phyloP scores from a whole-genome alignment of 2,888 invertebrate genomes.

The Heliconius ethilla region DNA sequence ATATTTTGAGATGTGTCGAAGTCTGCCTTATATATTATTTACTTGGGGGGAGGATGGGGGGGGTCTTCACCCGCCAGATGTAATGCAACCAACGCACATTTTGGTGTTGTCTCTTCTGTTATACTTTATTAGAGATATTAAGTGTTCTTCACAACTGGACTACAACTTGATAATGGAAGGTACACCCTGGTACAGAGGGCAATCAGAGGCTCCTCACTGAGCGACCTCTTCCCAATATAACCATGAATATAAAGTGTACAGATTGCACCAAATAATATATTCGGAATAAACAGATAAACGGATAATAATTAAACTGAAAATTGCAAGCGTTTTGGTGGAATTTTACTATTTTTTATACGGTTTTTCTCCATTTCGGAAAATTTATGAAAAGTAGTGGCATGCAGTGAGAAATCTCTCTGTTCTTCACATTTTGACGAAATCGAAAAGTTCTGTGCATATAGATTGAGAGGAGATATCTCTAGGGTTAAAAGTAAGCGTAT shows the following conservation, averaged over 20 bases:
- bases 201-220: neutral
- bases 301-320: too few species aligned
- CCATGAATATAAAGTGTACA: neutral
- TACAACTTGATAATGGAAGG: neutral
- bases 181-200: neutral
- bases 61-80: slow-evolving; percentile 45
- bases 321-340: too few species aligned
- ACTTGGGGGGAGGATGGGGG: slow-evolving; percentile 55
- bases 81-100: neutral
- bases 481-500: too few species aligned
- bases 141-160: neutral
- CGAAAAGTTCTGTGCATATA: too few species aligned
- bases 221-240: neutral
- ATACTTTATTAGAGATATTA: neutral
- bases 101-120: neutral
- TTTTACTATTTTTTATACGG: too few species aligned
- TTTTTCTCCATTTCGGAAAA: too few species aligned
- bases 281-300: neutral
- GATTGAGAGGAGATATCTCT: too few species aligned
- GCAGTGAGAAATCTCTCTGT: too few species aligned
- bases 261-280: neutral
- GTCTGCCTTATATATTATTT: slow-evolving; percentile 74
- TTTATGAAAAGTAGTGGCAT: too few species aligned
- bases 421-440: too few species aligned
- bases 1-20: slow-evolving; percentile 69